These are phyloP conservation scores for Haplochromis burtoni DNA, from an alignment of 2,113 vertebrate species.

Conservation along the genomic window DNA sequence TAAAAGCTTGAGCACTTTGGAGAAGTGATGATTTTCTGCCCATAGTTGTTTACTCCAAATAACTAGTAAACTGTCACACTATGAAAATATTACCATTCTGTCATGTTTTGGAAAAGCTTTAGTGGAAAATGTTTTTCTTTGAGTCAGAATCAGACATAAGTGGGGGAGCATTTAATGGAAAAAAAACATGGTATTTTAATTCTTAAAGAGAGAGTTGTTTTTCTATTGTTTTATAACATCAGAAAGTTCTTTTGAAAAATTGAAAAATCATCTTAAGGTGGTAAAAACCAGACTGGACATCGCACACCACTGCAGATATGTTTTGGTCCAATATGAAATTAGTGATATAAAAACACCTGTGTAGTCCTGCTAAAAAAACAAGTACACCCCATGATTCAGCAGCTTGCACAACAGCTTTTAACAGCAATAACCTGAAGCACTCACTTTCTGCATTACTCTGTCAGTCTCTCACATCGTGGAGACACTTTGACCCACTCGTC, in stretches of 20 bases:
- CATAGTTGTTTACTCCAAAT: accelerated
- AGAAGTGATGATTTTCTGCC: background rate
- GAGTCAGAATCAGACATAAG: background rate
- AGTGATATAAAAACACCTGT: background rate
- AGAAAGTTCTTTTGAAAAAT: background rate
- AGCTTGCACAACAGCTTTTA: background rate
- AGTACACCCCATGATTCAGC: background rate
- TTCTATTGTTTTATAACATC: background rate
- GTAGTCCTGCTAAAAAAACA: background rate
- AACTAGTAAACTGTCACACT: background rate
- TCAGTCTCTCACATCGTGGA: background rate
- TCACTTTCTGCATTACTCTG: background rate
- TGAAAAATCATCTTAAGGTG: background rate
- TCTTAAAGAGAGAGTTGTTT: accelerated
- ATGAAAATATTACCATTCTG: background rate
- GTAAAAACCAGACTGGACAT: accelerated
- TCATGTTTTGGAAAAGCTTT: background rate
- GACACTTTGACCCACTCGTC: background rate
- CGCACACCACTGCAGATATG: background rate
- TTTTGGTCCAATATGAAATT: background rate
- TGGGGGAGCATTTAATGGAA: background rate
- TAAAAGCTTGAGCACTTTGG: background rate
- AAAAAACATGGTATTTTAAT: background rate
- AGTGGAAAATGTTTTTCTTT: background rate
- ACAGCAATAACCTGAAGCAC: background rate